Evolutionary conservation across 2,888 invertebrate genomes (phyloP), one percentile per base, ranked within the genome.

Genomic region (Monoplex corrugatus): DNA sequence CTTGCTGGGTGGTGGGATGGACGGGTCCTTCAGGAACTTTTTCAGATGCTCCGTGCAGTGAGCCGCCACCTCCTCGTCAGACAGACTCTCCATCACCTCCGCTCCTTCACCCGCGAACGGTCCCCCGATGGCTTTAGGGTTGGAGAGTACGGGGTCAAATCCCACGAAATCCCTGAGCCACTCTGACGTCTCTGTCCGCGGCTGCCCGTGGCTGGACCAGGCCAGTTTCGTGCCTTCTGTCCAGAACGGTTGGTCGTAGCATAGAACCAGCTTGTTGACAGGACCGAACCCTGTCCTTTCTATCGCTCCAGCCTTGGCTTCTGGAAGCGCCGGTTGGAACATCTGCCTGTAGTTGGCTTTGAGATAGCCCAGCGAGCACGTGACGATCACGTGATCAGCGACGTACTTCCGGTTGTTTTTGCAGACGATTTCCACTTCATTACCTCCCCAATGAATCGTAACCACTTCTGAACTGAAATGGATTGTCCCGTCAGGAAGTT

Each of bases 311-410:
- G 97, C 96, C 96, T 98, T 98, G 86, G 97, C 97, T 1, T 96
- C 95, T 0, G 98, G 98, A 83, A 98, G 96, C 13, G 97, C 96
- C 0, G 98, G 98, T 92, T 97, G 97, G 95, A 98, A 98, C 92
- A 98, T 95, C 92, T 97, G 97, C 89, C 97, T 97, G 23, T 97
- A 97, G 94, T 97, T 97, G 92, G 97, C 97, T 95, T 98, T 98
- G 16, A 98, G 96, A 82, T 98, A 98, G 8, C 98, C 98, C 16
- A 98, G 96, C 0, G 98, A 97, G 83, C 98, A 96, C 0, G 98
- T 98, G 68, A 98, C 96, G 89, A 98, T 97, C 2, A 98, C 97
- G 94, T 98, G 98, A 95, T 98, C 98, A 0, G 97, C 98, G 44
- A 89, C 83, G 83, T 93, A 84, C 10, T 40, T 88, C 43, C 91